These are phyloP conservation scores for Meleagris gallopavo DNA, from an alignment of 2,113 vertebrate species.

Conservation along the genomic window DNA sequence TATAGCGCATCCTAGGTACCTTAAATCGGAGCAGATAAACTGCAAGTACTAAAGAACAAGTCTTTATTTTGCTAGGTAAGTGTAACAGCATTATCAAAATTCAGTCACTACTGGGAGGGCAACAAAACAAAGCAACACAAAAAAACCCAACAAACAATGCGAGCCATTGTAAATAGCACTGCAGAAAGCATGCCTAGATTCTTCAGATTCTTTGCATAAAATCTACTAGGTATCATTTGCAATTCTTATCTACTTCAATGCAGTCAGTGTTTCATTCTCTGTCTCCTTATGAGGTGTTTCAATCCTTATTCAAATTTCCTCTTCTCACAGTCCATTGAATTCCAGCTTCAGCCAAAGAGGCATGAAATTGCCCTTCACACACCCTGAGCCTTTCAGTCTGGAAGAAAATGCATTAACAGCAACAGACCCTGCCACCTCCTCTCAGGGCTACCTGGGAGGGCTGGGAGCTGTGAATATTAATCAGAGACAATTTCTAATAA, in stretches of 20 bases:
- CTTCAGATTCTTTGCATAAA: not conserved
- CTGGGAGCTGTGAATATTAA: not conserved
- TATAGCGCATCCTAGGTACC: not conserved
- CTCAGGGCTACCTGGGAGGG: not conserved
- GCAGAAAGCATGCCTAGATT: not conserved
- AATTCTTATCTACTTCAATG: not conserved
- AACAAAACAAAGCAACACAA: not conserved
- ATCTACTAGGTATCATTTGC: not conserved
- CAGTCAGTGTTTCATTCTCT: not conserved
- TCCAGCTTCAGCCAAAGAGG: not conserved
- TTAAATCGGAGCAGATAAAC: not conserved
- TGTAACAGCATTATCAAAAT: not conserved
- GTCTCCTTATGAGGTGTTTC: not conserved
- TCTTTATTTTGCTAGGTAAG: not conserved
- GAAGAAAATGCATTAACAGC: not conserved
- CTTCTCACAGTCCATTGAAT: not conserved
- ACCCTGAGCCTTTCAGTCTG: not conserved
- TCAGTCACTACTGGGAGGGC: not conserved
- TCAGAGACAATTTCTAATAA: not conserved
- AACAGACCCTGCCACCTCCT: not conserved
- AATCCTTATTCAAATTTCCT: not conserved
- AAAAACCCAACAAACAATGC: not conserved
- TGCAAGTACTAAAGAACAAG: not conserved
- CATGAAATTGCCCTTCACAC: fast-evolving
- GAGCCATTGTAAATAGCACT: not conserved